These are phyloP conservation scores for Eumacrocentrus americanus DNA, from an alignment of 2,888 invertebrate species.

Conservation along the genomic window DNA sequence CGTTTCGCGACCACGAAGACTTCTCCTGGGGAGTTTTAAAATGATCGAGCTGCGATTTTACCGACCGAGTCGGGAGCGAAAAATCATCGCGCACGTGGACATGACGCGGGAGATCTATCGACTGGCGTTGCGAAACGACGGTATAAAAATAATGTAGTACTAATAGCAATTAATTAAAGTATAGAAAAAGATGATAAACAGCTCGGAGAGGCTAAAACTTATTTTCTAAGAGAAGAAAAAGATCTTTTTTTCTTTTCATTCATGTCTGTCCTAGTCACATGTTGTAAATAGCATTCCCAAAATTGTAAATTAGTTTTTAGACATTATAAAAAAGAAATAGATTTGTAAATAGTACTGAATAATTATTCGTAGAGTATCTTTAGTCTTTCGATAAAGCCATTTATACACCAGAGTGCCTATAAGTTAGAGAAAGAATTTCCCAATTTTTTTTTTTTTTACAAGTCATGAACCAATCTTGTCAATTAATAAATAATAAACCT, in stretches of 20 bases:
- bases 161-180: background rate
- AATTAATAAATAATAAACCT: slow-evolving; percentile 30
- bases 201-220: too few species aligned
- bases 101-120: slow-evolving; percentile 21
- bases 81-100: too few species aligned
- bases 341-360: slow-evolving; percentile 5
- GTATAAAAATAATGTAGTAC: slow-evolving; percentile 13
- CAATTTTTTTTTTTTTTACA: slow-evolving; percentile 39
- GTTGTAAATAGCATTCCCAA: slow-evolving; percentile 55
- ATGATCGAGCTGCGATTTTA: slow-evolving; percentile 6
- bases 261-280: slow-evolving; percentile 23
- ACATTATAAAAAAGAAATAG: slow-evolving; percentile 15
- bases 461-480: slow-evolving; percentile 39
- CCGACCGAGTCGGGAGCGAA: slow-evolving; percentile 15
- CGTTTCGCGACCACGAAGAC: slow-evolving; percentile 45
- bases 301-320: slow-evolving; percentile 34
- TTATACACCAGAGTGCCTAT: slow-evolving; percentile 45
- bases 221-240: background rate
- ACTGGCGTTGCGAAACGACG: slow-evolving; percentile 24
- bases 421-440: slow-evolving; percentile 6
- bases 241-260: background rate
- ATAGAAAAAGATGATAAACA: background rate
- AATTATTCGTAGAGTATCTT: slow-evolving; percentile 19
- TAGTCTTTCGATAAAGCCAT: slow-evolving; percentile 31
- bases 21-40: slow-evolving; percentile 27